A percentile compares a stretch with the other conserved stretches of the same genome.
These are phyloP conservation scores for Sipha maydis DNA, from an alignment of 2,888 invertebrate genomes.

Conservation along the genomic window DNA sequence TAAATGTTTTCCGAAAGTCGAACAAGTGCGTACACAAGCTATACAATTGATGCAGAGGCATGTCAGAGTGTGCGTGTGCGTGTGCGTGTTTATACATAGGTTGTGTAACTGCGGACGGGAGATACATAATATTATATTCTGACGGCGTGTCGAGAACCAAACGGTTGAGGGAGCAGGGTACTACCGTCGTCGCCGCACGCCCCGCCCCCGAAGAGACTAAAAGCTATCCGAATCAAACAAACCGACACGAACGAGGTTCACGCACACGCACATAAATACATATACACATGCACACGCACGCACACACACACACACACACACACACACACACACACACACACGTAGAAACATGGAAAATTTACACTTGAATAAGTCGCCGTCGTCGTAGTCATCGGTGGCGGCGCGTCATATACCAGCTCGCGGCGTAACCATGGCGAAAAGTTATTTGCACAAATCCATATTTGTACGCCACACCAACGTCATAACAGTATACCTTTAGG, in stretches of 20 bases:
- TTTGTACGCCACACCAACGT: constrained; percentile 14
- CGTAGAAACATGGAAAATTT: background rate
- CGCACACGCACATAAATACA: too few species aligned
- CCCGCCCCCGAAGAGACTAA: background rate
- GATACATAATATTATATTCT: constrained; percentile 17
- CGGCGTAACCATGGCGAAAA: constrained; percentile 59
- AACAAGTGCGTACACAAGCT: background rate
- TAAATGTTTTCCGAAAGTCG: background rate
- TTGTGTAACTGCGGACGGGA: background rate
- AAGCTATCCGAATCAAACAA: constrained; percentile 56
- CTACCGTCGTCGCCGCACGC: constrained; percentile 7
- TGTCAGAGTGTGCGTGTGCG: background rate
- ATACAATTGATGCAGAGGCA: background rate
- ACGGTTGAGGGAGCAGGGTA: background rate
- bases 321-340: background rate
- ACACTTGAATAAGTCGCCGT: constrained; percentile 47
- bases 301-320: background rate
- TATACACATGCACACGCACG: too few species aligned
- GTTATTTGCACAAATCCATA: constrained; percentile 60
- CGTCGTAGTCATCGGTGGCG: background rate
- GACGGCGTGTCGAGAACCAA: background rate
- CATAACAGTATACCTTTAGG: too few species aligned
- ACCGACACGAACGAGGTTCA: constrained; percentile 3
- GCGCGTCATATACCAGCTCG: background rate
- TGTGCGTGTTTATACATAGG: background rate